Percentiles rank a stretch among this genome's conserved stretches.
phyloP scores from a whole-genome alignment of 2,113 vertebrate genomes.

The Thunnus thynnus region DNA sequence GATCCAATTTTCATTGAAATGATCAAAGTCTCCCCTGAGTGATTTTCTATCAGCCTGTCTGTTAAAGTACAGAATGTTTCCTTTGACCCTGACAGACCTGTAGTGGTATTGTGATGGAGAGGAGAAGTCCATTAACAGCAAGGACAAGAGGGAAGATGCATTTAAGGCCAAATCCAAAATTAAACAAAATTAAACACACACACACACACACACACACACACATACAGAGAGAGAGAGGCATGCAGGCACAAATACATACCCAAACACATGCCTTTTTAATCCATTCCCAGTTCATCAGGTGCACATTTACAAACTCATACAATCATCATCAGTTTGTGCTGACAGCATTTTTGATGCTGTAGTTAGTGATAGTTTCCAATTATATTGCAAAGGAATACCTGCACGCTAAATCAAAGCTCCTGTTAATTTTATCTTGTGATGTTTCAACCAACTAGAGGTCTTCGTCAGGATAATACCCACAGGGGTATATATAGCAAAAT shows the following conservation, averaged over 20 bases:
- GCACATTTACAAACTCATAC: neutral
- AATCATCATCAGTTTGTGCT: neutral
- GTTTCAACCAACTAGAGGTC: too few species aligned
- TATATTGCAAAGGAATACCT: too few species aligned
- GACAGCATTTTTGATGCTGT: too few species aligned
- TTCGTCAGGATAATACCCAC: too few species aligned
- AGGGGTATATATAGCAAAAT: too few species aligned
- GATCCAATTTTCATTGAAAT: constrained; percentile 46
- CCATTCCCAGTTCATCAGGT: neutral
- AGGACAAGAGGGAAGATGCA: neutral
- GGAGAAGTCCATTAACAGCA: constrained; percentile 3
- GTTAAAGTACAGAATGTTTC: constrained; percentile 9
- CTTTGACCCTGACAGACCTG: constrained; percentile 18
- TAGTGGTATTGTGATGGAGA: neutral
- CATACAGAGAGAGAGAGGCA: too few species aligned
- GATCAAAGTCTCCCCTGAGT: constrained; percentile 18
- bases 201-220: too few species aligned
- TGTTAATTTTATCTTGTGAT: too few species aligned
- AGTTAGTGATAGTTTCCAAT: too few species aligned
- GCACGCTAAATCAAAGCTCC: too few species aligned
- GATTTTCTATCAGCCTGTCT: constrained; percentile 9
- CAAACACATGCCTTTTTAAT: too few species aligned
- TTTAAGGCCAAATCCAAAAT: neutral
- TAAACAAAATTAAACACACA: neutral
- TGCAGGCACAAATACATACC: too few species aligned